Percentiles rank a stretch among this genome's conserved stretches.
phyloP scores from a whole-genome alignment of 2,888 invertebrate genomes.

The Asteroscopus sphinx region DNA sequence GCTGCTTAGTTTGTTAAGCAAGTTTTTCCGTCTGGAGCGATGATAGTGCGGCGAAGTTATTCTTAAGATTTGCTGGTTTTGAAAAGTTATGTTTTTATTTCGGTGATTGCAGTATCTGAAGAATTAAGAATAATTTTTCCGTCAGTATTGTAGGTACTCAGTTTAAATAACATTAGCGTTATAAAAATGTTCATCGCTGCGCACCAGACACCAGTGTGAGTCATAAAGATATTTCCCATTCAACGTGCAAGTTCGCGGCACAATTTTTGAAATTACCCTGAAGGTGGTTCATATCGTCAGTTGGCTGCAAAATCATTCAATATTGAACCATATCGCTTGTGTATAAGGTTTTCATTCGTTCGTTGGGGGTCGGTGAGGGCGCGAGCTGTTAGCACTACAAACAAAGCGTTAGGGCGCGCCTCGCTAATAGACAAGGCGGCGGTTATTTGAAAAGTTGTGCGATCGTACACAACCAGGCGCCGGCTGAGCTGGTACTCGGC shows the following conservation, averaged over 20 bases:
- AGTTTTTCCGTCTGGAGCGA: neutral
- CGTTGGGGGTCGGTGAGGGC: conserved; percentile 15
- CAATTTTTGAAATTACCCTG: conserved; percentile 66
- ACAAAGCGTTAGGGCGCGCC: conserved; percentile 44
- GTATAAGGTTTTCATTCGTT: conserved; percentile 31
- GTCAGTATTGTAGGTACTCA: neutral
- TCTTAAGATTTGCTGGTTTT: neutral
- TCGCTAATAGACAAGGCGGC: conserved; percentile 70
- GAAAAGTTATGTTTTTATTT: neutral
- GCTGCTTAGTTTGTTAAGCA: too few species aligned
- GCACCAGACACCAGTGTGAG: neutral
- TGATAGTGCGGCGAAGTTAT: neutral
- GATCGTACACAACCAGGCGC: conserved; percentile 13
- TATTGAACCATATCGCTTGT: conserved; percentile 49
- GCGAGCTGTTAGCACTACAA: conserved; percentile 38
- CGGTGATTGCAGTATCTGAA: neutral
- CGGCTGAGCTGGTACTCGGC: neutral
- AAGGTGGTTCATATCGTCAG: neutral
- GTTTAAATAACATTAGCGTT: neutral
- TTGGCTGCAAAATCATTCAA: conserved; percentile 3
- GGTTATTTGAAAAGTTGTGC: conserved; percentile 71
- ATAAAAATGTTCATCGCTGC: neutral
- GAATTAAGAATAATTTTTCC: too few species aligned
- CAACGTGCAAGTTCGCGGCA: conserved; percentile 51
- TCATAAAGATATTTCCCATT: conserved; percentile 9